Conservation (phyloP, 2,888 invertebrate species). For the Dichetophora obliterata region DNA sequence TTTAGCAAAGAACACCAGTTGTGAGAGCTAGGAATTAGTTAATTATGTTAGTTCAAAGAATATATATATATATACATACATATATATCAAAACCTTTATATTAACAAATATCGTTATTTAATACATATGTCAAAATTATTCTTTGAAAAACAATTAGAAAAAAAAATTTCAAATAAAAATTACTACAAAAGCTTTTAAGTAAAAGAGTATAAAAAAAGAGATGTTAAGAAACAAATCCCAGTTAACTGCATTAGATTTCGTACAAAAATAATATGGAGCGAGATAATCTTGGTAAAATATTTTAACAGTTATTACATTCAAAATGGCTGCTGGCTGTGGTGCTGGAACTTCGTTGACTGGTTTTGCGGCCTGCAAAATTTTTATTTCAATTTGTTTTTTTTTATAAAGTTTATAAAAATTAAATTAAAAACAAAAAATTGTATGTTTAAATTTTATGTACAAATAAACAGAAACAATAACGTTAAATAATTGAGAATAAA, state of each 20-base stretch:
- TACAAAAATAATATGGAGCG: constrained; percentile 4
- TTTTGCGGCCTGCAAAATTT: constrained; percentile 79
- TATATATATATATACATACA: not conserved
- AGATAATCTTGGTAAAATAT: constrained; percentile 38
- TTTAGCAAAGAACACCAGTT: too few relatives aligned
- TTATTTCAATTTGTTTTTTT: constrained; percentile 40
- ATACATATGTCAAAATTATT: not conserved
- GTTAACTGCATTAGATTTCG: constrained; percentile 13
- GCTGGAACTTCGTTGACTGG: constrained; percentile 78
- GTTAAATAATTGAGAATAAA: not conserved
- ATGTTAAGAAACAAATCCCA: constrained; percentile 22
- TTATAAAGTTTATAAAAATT: constrained; percentile 36
- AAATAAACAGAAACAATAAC: not conserved
- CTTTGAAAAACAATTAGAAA: not conserved
- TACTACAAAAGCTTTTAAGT: constrained; percentile 25
- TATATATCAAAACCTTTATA: too few relatives aligned
- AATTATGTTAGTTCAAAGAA: constrained; percentile 11
- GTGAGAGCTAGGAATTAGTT: too few relatives aligned
- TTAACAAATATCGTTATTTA: not conserved
- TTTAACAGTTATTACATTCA: constrained; percentile 68
- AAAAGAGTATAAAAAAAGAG: not conserved
- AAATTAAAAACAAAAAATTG: constrained; percentile 16
- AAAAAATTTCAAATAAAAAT: constrained; percentile 14
- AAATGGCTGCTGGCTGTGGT: constrained; percentile 70
- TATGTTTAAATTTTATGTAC: constrained; percentile 11